A percentile compares a stretch with the other conserved stretches of the same genome.
Evolutionary conservation across 2,113 vertebrate species (phyloP).

Genomic region (Naja naja): DNA sequence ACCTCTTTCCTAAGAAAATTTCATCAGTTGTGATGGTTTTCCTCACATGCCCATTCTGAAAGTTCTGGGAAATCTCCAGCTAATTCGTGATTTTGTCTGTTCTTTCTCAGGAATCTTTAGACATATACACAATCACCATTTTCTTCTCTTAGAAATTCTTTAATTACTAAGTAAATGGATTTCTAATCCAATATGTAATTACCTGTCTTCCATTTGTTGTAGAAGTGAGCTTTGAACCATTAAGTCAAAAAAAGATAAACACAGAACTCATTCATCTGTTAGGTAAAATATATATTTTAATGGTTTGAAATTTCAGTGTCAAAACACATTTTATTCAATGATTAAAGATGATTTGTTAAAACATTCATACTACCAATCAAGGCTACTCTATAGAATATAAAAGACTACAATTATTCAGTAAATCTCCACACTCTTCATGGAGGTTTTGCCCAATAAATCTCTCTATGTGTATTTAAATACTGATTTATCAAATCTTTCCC

Average conservation of each 20-base stretch:
- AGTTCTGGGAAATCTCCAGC: background rate
- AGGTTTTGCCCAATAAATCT: background rate
- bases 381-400: background rate
- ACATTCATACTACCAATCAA: background rate
- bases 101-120: background rate
- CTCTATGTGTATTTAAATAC: background rate
- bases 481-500: background rate
- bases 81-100: slow-evolving; percentile 17
- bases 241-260: slow-evolving; percentile 36
- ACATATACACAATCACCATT: background rate
- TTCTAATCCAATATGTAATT: slow-evolving; percentile 40
- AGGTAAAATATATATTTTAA: slow-evolving; percentile 26
- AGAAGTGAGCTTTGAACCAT: slow-evolving; percentile 37
- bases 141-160: slow-evolving; percentile 22
- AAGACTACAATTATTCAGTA: background rate
- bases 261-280: slow-evolving; percentile 11
- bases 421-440: background rate
- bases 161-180: slow-evolving; percentile 43
- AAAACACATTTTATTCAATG: slow-evolving; percentile 4
- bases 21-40: background rate
- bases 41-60: background rate
- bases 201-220: slow-evolving; percentile 32
- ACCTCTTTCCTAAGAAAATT: background rate
- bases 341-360: background rate
- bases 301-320: slow-evolving; percentile 10